A percentile compares a stretch with the other conserved stretches of the same genome.
Conservation (phyloP, 1,140 invertebrate species). For the Helicorthomorpha holstii region DNA sequence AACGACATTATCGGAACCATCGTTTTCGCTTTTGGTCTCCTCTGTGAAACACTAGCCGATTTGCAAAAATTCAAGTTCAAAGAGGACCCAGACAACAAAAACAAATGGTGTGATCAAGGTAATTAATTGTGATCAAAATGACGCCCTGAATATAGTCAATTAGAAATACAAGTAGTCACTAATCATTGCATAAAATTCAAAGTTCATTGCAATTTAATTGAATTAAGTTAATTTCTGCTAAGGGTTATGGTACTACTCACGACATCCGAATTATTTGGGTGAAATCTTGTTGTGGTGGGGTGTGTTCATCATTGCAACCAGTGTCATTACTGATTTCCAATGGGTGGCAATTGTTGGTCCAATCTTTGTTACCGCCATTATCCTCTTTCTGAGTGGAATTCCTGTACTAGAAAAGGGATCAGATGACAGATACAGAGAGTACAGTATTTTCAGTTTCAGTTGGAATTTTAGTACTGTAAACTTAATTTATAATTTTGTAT, state of each 20-base stretch:
- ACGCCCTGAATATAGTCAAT: no score
- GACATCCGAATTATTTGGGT: constrained; percentile 91
- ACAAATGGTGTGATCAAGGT: constrained; percentile 75
- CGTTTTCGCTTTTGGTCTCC: constrained; percentile 61
- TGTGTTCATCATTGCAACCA: constrained; percentile 72
- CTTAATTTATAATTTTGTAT: background rate
- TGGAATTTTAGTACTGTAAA: background rate
- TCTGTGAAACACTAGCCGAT: constrained; percentile 77
- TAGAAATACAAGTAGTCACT: no score
- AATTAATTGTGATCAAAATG: constrained; percentile 13
- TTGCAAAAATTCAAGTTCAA: constrained; percentile 78
- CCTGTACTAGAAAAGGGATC: constrained; percentile 64
- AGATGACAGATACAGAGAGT: constrained; percentile 73
- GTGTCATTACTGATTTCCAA: constrained; percentile 60
- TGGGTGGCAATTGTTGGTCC: constrained; percentile 69
- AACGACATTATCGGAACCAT: constrained; percentile 66
- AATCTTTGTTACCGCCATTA: constrained; percentile 69
- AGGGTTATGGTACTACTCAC: constrained; percentile 73
- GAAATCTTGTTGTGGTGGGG: constrained; percentile 90
- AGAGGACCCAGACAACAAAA: constrained; percentile 65
- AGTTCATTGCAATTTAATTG: no score
- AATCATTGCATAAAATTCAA: no score
- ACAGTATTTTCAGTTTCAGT: background rate
- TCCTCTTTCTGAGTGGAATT: constrained; percentile 73
- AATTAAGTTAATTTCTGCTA: no score